These are phyloP conservation scores for Cerceris rybyensis DNA, from an alignment of 2,888 invertebrate species.

Conservation along the genomic window DNA sequence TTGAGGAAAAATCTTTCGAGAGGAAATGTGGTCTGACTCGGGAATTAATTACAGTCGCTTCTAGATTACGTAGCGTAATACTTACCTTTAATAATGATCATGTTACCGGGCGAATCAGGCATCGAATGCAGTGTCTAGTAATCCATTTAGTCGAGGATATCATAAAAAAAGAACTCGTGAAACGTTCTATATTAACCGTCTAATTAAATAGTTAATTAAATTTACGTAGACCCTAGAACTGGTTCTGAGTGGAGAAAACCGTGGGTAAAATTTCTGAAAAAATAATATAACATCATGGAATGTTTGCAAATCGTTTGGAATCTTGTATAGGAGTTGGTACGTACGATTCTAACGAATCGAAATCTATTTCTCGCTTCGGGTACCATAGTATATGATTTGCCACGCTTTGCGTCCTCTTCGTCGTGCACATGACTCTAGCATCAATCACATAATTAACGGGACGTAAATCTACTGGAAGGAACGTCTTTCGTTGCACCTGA, in stretches of 20 bases:
- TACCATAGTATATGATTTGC: conserved; percentile 4
- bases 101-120: conserved; percentile 39
- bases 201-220: conserved; percentile 21
- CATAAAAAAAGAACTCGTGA: conserved; percentile 7
- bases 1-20: conserved; percentile 49
- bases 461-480: not conserved
- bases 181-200: not conserved
- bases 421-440: not conserved
- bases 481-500: not conserved
- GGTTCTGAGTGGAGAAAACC: conserved; percentile 1
- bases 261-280: not conserved
- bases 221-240: conserved; percentile 14
- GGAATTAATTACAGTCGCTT: conserved; percentile 62
- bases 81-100: conserved; percentile 53
- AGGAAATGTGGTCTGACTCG: conserved; percentile 53
- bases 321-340: conserved; percentile 7
- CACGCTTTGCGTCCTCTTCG: conserved; percentile 6
- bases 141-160: conserved; percentile 42
- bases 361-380: not conserved
- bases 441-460: not conserved
- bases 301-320: not conserved
- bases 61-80: conserved; percentile 60
- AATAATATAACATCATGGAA: not conserved
- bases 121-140: conserved; percentile 42
- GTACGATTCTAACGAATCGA: conserved; percentile 10